These are phyloP conservation scores for Coleophora deauratella DNA, from an alignment of 2,888 invertebrate genomes.

Conservation along the genomic window DNA sequence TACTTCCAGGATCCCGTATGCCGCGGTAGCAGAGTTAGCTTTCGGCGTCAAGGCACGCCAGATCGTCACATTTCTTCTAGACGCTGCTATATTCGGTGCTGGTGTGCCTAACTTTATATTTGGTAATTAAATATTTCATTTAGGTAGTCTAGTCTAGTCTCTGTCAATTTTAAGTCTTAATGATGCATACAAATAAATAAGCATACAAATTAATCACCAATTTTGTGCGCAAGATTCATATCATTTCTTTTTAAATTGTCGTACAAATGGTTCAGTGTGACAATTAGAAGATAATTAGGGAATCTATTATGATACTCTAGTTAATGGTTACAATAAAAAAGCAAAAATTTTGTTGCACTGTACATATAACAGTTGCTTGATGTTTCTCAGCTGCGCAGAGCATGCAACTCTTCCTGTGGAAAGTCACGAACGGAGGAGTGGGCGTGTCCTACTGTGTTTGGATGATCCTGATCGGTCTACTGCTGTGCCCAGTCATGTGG, in stretches of 20 bases:
- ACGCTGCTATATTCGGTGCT: conserved; percentile 84
- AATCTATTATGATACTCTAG: too few species aligned
- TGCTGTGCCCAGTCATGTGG: conserved; percentile 89
- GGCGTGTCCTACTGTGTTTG: conserved; percentile 87
- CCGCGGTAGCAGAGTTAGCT: conserved; percentile 86
- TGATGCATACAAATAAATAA: too few species aligned
- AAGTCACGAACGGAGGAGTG: conserved; percentile 77
- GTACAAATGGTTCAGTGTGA: too few species aligned
- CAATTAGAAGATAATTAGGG: too few species aligned
- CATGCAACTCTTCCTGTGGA: conserved; percentile 83
- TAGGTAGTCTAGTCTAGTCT: not conserved
- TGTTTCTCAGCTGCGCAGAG: conserved; percentile 83
- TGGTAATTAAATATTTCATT: conserved; percentile 55
- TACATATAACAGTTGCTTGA: too few species aligned
- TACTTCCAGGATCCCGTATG: conserved; percentile 81
- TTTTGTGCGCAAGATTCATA: too few species aligned
- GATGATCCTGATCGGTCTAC: conserved; percentile 82
- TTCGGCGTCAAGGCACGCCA: conserved; percentile 77
- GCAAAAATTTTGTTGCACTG: too few species aligned
- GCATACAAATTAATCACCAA: too few species aligned
- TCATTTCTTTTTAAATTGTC: too few species aligned
- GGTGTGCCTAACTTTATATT: conserved; percentile 87
- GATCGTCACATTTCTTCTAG: conserved; percentile 79
- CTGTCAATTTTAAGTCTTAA: too few species aligned
- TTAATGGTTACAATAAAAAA: too few species aligned